phyloP scores from a whole-genome alignment of 2,797 vertebrate genomes.

The Chloroceryle inda region DNA sequence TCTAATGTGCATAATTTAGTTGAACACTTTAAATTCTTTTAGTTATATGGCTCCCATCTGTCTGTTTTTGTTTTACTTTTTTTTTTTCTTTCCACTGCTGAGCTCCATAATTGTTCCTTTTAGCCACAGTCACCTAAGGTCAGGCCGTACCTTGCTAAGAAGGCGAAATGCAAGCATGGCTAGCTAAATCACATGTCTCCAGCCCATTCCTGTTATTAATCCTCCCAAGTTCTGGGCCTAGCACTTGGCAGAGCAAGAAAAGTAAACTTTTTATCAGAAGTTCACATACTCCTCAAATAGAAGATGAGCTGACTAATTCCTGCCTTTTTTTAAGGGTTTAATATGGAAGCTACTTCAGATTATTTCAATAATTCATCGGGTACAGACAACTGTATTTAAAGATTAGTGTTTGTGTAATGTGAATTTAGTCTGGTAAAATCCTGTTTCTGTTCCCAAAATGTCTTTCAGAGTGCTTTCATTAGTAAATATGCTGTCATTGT shows the following conservation, averaged over 20 bases:
- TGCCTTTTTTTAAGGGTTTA: not conserved
- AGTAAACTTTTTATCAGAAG: constrained; percentile 53
- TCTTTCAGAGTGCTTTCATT: not conserved
- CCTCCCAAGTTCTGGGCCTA: constrained; percentile 54
- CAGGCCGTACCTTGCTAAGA: constrained; percentile 73
- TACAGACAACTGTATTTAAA: not conserved
- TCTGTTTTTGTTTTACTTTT: constrained; percentile 45
- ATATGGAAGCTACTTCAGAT: not conserved
- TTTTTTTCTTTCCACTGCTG: constrained; percentile 23
- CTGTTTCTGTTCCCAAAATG: not conserved
- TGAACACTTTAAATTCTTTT: constrained; percentile 50
- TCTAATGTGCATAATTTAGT: constrained; percentile 45
- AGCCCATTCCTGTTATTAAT: constrained; percentile 62
- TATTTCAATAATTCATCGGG: not conserved
- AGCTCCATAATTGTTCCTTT: constrained; percentile 65
- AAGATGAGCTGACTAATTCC: constrained; percentile 32
- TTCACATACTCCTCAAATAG: constrained; percentile 11
- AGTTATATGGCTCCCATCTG: constrained; percentile 51
- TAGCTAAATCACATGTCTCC: constrained; percentile 45
- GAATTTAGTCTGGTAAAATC: not conserved
- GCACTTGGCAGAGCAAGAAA: constrained; percentile 55
- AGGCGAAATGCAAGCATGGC: constrained; percentile 66
- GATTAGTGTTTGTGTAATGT: not conserved
- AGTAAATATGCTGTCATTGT: constrained; percentile 19
- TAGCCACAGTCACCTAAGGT: constrained; percentile 75